phyloP scores from a whole-genome alignment of 1,140 invertebrate genomes.

The Cotesia vestalis region DNA sequence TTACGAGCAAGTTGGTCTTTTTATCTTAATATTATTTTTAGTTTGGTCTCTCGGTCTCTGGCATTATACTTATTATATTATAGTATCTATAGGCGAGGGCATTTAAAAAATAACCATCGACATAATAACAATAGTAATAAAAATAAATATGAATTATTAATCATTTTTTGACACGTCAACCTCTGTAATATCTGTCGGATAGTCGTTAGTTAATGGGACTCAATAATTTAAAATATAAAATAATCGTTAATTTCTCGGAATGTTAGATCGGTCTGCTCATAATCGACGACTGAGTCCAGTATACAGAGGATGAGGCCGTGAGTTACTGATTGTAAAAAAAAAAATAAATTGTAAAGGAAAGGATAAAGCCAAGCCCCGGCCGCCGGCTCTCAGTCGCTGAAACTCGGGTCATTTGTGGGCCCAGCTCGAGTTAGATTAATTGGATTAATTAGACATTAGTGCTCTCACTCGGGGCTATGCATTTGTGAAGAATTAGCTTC shows the following conservation, averaged over 20 bases:
- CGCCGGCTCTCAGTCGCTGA: constrained; percentile 14
- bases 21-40: constrained; percentile 22
- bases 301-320: constrained; percentile 13
- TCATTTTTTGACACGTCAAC: constrained; percentile 52
- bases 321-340: no score
- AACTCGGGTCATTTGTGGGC: constrained; percentile 60
- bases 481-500: no score
- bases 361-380: neutral
- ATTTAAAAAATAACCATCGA: neutral
- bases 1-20: constrained; percentile 52
- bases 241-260: constrained; percentile 67
- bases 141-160: constrained; percentile 26
- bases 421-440: constrained; percentile 60
- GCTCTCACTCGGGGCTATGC: constrained; percentile 50
- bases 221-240: constrained; percentile 67
- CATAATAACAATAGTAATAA: constrained; percentile 41
- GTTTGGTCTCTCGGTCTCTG: constrained; percentile 34
- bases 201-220: constrained; percentile 59
- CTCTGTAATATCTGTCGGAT: constrained; percentile 57
- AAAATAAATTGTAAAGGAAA: constrained; percentile 1
- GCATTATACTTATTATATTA: neutral
- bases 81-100: neutral
- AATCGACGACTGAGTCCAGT: constrained; percentile 41
- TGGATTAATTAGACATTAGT: constrained; percentile 67
- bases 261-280: constrained; percentile 64